phyloP scores from a whole-genome alignment of 2,113 vertebrate genomes.

The Hemichromis elongatus region DNA sequence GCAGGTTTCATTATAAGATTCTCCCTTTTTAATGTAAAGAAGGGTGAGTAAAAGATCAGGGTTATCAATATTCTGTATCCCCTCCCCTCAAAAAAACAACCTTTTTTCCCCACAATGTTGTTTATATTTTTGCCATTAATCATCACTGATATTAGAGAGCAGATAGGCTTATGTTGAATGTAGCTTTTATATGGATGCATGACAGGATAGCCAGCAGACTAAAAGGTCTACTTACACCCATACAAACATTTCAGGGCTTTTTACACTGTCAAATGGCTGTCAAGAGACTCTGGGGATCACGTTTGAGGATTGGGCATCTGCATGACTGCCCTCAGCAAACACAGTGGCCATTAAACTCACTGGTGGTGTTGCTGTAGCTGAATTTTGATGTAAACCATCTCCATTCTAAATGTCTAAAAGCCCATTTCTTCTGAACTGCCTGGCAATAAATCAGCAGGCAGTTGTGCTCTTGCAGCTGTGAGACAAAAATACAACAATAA shows the following conservation, averaged over 20 bases:
- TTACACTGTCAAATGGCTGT: neutral
- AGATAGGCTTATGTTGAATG: neutral
- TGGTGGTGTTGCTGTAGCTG: conserved; percentile 30
- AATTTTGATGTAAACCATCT: conserved; percentile 45
- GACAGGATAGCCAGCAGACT: neutral
- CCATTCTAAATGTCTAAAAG: conserved; percentile 28
- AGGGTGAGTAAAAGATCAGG: neutral
- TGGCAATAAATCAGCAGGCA: conserved; percentile 18
- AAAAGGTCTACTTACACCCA: conserved; percentile 2
- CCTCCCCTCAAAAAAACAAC: neutral
- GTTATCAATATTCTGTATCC: neutral
- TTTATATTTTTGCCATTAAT: neutral
- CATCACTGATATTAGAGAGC: neutral
- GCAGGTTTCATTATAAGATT: neutral
- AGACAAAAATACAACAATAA: conserved; percentile 4
- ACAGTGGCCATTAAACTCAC: conserved; percentile 28
- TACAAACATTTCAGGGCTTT: conserved; percentile 1
- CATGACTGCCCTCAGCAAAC: conserved; percentile 25
- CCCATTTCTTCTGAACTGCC: conserved; percentile 15
- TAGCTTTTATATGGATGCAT: neutral
- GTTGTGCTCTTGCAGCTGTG: neutral
- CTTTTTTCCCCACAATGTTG: neutral
- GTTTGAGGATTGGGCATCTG: conserved; percentile 20
- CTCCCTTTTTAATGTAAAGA: neutral
- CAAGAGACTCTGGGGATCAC: neutral